A percentile compares a stretch with the other conserved stretches of the same genome.
Conservation (phyloP, 2,888 invertebrate species). For the Peribatodes rhomboidaria region DNA sequence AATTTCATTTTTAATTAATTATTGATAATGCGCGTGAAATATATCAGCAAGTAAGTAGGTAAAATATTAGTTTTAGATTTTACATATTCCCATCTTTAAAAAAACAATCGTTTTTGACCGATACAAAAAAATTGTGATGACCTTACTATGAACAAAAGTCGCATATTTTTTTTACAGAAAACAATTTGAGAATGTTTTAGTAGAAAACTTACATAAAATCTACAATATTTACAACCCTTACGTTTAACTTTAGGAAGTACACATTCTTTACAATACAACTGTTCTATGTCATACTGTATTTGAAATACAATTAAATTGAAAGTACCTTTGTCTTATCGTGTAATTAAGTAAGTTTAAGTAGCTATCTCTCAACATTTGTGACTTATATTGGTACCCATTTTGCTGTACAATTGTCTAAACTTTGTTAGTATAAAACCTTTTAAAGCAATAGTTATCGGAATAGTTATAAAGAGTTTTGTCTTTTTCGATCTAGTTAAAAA, state of each 20-base stretch:
- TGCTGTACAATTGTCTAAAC: not conserved
- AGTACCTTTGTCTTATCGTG: conserved; percentile 17
- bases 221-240: conserved; percentile 48
- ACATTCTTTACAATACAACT: conserved; percentile 8
- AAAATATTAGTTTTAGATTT: no score
- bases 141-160: not conserved
- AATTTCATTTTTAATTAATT: no score
- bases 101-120: not conserved
- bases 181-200: conserved; percentile 45
- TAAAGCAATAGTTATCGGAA: no score
- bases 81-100: no score
- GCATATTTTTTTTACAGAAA: conserved; percentile 21
- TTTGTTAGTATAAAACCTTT: no score
- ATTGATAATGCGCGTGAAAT: no score
- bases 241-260: conserved; percentile 37
- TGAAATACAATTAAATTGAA: conserved; percentile 21
- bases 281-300: conserved; percentile 16
- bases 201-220: conserved; percentile 38
- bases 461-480: no score
- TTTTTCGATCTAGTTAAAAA: no score
- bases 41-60: no score
- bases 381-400: conserved; percentile 10
- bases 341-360: conserved; percentile 22
- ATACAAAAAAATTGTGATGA: not conserved
- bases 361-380: conserved; percentile 24